Evolutionary conservation across 2,797 vertebrate species (phyloP).

Genomic region (Emydoidea blandingii): DNA sequence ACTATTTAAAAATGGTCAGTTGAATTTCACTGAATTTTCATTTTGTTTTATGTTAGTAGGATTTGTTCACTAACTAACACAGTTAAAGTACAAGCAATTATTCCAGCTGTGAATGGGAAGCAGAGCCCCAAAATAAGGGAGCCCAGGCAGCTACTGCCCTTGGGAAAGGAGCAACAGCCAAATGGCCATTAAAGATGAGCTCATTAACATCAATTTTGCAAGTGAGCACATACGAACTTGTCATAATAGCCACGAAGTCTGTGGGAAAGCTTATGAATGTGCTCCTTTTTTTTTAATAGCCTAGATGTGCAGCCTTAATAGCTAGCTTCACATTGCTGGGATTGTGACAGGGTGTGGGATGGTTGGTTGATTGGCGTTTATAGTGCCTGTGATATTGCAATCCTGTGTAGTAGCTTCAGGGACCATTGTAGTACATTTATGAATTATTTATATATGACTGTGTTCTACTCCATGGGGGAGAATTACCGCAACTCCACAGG

Average conservation of each 20-base stretch:
- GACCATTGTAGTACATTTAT: not conserved
- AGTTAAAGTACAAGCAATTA: not conserved
- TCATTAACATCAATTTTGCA: fast-evolving
- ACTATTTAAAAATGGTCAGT: not conserved
- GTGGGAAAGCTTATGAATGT: fast-evolving
- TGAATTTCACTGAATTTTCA: not conserved
- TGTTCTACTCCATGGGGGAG: not conserved
- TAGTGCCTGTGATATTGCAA: not conserved
- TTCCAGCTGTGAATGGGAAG: not conserved
- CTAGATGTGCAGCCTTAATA: fast-evolving
- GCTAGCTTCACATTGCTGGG: fast-evolving
- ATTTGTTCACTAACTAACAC: not conserved
- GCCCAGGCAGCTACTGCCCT: fast-evolving
- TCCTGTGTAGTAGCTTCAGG: not conserved
- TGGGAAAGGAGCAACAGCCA: not conserved
- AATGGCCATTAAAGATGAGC: not conserved
- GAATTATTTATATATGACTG: not conserved
- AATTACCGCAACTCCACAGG: not conserved
- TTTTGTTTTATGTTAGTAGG: no score
- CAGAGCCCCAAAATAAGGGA: fast-evolving
- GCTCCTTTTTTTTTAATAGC: not conserved
- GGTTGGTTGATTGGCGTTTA: fast-evolving
- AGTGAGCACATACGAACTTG: fast-evolving
- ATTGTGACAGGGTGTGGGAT: fast-evolving
- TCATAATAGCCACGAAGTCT: not conserved